Conservation (phyloP, 2,888 invertebrate genomes). For the Plebejus anna region DNA sequence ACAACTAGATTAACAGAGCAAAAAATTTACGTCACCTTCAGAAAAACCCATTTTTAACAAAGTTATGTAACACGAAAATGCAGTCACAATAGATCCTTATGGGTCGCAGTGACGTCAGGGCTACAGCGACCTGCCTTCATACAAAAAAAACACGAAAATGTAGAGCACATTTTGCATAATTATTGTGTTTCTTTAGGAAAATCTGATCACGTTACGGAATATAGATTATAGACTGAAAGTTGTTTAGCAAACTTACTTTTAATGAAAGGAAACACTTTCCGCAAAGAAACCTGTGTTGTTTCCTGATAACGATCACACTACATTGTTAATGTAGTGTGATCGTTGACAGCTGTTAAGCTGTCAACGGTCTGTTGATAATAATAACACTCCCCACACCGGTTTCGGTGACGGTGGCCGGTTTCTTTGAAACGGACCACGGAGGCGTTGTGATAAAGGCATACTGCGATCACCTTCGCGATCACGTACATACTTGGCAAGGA, state of each 20-base stretch:
- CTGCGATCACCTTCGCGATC: too few relatives aligned
- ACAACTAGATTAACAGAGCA: not conserved
- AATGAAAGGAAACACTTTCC: not conserved
- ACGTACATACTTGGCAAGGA: too few relatives aligned
- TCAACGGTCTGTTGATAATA: not conserved
- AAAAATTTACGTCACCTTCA: not conserved
- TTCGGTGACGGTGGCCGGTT: too few relatives aligned
- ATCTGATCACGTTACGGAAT: not conserved
- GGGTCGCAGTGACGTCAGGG: too few relatives aligned
- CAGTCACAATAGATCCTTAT: not conserved
- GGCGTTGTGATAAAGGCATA: too few relatives aligned
- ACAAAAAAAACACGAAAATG: not conserved
- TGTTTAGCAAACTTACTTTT: not conserved
- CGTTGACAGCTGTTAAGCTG: too few relatives aligned
- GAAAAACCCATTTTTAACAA: not conserved
- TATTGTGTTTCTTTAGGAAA: not conserved
- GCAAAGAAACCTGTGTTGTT: not conserved
- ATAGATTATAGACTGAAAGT: not conserved
- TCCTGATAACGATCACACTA: slow-evolving; percentile 10
- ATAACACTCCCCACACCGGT: too few relatives aligned
- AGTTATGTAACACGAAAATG: not conserved
- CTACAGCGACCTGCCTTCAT: too few relatives aligned
- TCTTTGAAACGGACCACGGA: too few relatives aligned
- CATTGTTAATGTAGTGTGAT: too few relatives aligned
- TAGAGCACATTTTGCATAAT: slow-evolving; percentile 4